A percentile compares a stretch with the other conserved stretches of the same genome.
Conservation (phyloP, 2,888 invertebrate genomes). For the Actias luna region DNA sequence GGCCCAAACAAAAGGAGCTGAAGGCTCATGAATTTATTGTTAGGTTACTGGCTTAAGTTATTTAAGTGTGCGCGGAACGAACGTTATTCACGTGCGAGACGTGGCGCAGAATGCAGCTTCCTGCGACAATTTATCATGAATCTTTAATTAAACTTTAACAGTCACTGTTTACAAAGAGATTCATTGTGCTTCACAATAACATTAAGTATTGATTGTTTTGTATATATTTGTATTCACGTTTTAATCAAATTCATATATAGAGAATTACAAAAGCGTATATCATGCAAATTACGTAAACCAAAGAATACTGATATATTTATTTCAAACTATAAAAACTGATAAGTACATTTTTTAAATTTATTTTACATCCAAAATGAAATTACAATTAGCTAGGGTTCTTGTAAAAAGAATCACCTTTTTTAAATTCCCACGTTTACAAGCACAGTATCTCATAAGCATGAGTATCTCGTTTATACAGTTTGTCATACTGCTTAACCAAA, state of each 20-base stretch:
- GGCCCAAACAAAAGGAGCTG: slow-evolving; percentile 63
- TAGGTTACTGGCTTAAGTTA: slow-evolving; percentile 74
- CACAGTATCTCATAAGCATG: slow-evolving; percentile 29
- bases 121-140: slow-evolving; percentile 80
- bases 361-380: not conserved
- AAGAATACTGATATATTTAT: too few relatives aligned
- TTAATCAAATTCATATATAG: not conserved
- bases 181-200: slow-evolving; percentile 61
- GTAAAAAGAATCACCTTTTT: not conserved
- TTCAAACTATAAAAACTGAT: not conserved
- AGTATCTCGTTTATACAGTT: slow-evolving; percentile 32
- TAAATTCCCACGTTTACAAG: slow-evolving; percentile 17
- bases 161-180: slow-evolving; percentile 62
- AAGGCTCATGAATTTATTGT: slow-evolving; percentile 76
- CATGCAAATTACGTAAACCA: not conserved
- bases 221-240: slow-evolving; percentile 23
- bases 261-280: not conserved
- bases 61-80: slow-evolving; percentile 71
- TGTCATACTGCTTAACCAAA: slow-evolving; percentile 49
- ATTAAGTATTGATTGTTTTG: slow-evolving; percentile 38
- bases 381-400: not conserved
- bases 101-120: slow-evolving; percentile 74
- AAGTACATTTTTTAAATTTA: not conserved
- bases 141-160: slow-evolving; percentile 81
- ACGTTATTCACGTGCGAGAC: slow-evolving; percentile 74